Evolutionary conservation across 64 coral and sea anemone genomes (phyloP), one percentile per base, ranked within the genome.

Genomic region (Montipora efflorescens): DNA sequence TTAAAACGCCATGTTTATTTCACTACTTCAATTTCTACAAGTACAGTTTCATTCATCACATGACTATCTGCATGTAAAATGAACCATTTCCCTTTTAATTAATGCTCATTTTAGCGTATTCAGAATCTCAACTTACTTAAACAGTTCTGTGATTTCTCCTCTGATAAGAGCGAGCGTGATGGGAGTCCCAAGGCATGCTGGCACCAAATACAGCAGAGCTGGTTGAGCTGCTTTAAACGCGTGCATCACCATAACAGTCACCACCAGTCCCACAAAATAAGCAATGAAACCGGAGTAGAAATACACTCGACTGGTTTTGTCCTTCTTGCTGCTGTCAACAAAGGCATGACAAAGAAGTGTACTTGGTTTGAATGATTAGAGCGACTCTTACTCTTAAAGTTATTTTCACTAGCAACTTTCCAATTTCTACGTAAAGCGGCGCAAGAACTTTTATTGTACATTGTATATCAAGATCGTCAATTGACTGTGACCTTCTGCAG

Each of bases 201-300:
- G 98, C 14, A 99, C 98, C 80, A 99, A 86, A 87, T 99, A 99
- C 84, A 99, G 57, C 18, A 99, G 89, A 78, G 98, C 98, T 76
- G 98, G 98, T 11, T 99, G 98, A 43, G 98, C 98, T 47, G 98
- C 98, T 57, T 96, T 99, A 52, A 99, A 99, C 15, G 93, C 82
- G 68, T 99, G 98, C 98, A 99, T 99, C 10, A 99, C 98, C 48
- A 99, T 47, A 67, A 99, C 98, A 18, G 98, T 99, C 19, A 93
- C 79, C 16, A 99, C 86, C 5, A 99, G 92, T 48, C 98, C 98
- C 43, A 99, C 78, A 51, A 99, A 96, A 87, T 99, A 99, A 19
- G 98, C 98, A 44, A 95, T 79, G 74, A 99, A 96, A 23, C 92
- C 94, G 48, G 95, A 90, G 83, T 99, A 99, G 90, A 99, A 99